phyloP scores from a whole-genome alignment of 2,113 vertebrate species.

The Felis catus region F.catus_Fca126_mat1.0 CM031419.1:132241501-132242000 shows the following conservation, averaged over 20 bases:
- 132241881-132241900: not conserved
- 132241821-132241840: not conserved
- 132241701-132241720: not conserved
- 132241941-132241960: not conserved
- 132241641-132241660: not conserved
- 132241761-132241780: not conserved
- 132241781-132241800: not conserved
- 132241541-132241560: not conserved
- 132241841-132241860: not conserved
- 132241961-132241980: not conserved
- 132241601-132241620: not conserved
- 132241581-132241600: not conserved
- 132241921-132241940: not conserved
- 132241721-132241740: not conserved
- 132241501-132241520: not conserved
- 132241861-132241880: not conserved
- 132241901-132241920: not conserved
- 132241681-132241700: not conserved
- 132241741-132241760: not conserved
- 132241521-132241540: not conserved
- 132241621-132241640: not conserved
- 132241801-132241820: not conserved
- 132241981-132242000: not conserved
- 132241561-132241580: not conserved
- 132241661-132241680: not conserved